Conservation (phyloP, 1,140 invertebrate species). For the Penaeus chinensis region DNA sequence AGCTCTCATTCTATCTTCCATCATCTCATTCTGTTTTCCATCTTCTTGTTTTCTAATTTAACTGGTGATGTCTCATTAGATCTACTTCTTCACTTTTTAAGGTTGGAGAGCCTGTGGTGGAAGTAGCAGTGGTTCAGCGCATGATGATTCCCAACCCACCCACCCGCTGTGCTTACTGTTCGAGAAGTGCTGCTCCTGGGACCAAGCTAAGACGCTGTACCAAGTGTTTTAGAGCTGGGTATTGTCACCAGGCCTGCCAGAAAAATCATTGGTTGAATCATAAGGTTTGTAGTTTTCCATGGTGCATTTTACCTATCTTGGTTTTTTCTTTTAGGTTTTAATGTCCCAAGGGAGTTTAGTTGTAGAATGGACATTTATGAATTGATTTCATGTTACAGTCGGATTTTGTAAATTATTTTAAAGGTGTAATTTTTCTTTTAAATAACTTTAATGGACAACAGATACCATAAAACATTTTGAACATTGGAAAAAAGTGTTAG, state of each 20-base stretch:
- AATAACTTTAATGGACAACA: no score
- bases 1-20: no score
- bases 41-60: no score
- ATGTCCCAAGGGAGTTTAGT: background rate
- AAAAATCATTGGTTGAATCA: constrained; percentile 69
- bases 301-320: background rate
- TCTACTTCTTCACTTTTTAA: background rate
- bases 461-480: no score
- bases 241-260: constrained; percentile 71
- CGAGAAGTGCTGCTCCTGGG: constrained; percentile 65
- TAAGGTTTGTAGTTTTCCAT: constrained; percentile 58
- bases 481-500: no score
- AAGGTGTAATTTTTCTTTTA: no score
- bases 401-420: background rate
- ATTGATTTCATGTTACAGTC: background rate
- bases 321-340: no score
- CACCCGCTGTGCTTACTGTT: constrained; percentile 67
- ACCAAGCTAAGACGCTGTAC: constrained; percentile 69
- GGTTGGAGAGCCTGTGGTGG: constrained; percentile 68
- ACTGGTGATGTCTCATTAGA: no score
- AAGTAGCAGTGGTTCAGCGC: constrained; percentile 69
- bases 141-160: constrained; percentile 67
- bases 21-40: no score
- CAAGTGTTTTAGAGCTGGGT: constrained; percentile 69
- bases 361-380: background rate